These are phyloP conservation scores for Leptogaster cylindrica DNA, from an alignment of 2,888 invertebrate species.

Conservation along the genomic window DNA sequence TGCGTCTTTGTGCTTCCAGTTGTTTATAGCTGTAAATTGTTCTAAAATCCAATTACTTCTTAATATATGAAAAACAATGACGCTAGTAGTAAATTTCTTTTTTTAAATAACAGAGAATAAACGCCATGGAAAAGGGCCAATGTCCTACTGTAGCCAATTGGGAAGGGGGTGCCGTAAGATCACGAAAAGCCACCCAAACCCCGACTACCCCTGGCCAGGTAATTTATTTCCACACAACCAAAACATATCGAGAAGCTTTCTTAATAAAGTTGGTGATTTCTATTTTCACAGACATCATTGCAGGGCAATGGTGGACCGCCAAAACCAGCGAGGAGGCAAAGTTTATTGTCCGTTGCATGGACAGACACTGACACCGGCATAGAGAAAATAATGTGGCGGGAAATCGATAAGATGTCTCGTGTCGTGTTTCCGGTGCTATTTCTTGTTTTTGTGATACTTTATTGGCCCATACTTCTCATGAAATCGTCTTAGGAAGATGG, in stretches of 20 bases:
- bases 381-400: constrained; percentile 77
- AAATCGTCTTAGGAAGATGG: constrained; percentile 64
- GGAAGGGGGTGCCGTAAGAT: constrained; percentile 69
- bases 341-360: constrained; percentile 67
- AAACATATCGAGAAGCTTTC: neutral
- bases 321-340: constrained; percentile 60
- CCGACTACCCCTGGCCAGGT: constrained; percentile 62
- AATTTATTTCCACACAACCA: constrained; percentile 38
- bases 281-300: constrained; percentile 59
- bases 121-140: constrained; percentile 70
- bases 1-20: no score
- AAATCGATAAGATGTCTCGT: constrained; percentile 78
- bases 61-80: no score
- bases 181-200: constrained; percentile 65
- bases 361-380: constrained; percentile 72
- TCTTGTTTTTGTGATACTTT: constrained; percentile 75
- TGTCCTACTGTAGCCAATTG: constrained; percentile 72
- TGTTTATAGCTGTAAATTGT: no score
- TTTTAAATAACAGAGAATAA: constrained; percentile 70
- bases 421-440: constrained; percentile 81
- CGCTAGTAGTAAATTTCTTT: no score
- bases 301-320: constrained; percentile 62
- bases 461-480: constrained; percentile 79
- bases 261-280: constrained; percentile 26
- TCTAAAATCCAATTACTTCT: no score